Conservation (phyloP, 2,888 invertebrate genomes). For the Pardosa pseudoannulata region DNA sequence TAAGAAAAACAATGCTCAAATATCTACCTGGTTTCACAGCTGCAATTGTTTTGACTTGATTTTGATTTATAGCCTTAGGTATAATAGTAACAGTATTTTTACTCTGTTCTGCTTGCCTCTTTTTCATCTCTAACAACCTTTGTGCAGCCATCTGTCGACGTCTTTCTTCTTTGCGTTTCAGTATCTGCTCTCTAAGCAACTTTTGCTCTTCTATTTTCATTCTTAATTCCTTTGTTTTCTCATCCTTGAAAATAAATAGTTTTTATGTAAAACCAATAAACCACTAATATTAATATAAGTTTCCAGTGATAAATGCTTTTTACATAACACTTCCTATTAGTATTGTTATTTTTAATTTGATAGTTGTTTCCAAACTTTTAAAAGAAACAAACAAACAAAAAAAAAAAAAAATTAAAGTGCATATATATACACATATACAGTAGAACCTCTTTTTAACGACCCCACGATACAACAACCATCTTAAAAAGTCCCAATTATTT, state of each 20-base stretch:
- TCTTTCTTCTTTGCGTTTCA: conserved; percentile 57
- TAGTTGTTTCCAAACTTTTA: no score
- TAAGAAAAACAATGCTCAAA: no score
- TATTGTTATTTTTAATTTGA: no score
- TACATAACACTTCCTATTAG: no score
- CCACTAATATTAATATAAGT: no score
- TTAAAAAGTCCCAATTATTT: no score
- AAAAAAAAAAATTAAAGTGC: no score
- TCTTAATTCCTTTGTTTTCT: conserved; percentile 57
- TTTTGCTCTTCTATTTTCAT: conserved; percentile 67
- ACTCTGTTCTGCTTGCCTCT: conserved; percentile 51
- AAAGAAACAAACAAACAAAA: no score
- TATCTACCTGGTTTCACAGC: conserved; percentile 16
- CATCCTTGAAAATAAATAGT: conserved; percentile 34
- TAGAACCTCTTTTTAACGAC: no score
- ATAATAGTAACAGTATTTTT: conserved; percentile 28
- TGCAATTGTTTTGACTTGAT: background rate
- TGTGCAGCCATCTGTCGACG: conserved; percentile 62
- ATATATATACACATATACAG: no score
- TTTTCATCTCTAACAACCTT: conserved; percentile 42
- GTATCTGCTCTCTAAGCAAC: conserved; percentile 41
- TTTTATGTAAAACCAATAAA: background rate
- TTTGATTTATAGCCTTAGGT: conserved; percentile 20
- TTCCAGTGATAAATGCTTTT: no score
- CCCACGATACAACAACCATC: no score